Percentiles rank a stretch among this genome's conserved stretches.
These are phyloP conservation scores for Crocodylus rhombifer DNA, from an alignment of 2,797 vertebrate species.

Conservation along the genomic window DNA sequence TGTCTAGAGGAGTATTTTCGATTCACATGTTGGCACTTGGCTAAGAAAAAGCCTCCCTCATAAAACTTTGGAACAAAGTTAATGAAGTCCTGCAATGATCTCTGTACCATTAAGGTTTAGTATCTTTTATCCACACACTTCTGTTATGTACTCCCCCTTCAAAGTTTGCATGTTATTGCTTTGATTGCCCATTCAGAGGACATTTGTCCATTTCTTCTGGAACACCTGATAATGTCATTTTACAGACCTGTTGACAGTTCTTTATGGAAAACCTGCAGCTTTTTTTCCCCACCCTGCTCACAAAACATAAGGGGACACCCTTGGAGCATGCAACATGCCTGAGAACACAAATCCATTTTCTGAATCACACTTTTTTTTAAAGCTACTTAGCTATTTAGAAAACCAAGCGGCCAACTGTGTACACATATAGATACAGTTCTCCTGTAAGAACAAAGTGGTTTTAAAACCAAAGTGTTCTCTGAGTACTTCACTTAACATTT, in stretches of 20 bases:
- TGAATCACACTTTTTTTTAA: not conserved
- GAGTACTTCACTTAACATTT: not conserved
- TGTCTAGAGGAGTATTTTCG: not conserved
- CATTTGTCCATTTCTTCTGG: not conserved
- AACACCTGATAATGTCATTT: not conserved
- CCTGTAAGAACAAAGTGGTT: not conserved
- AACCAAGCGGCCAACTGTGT: not conserved
- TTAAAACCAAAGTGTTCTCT: not conserved
- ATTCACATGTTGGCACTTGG: not conserved
- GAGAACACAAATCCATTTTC: not conserved
- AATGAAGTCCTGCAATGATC: not conserved
- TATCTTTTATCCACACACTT: not conserved
- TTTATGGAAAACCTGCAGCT: not conserved
- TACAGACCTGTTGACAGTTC: not conserved
- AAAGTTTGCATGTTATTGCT: not conserved
- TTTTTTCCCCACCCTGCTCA: not conserved
- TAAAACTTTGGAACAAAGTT: not conserved
- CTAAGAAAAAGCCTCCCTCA: not conserved
- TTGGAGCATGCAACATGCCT: not conserved
- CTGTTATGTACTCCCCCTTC: accelerated
- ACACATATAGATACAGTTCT: not conserved
- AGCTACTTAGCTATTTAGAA: not conserved
- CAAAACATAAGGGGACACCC: not conserved
- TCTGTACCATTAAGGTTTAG: not conserved
- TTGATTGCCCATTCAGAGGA: accelerated